Conservation (phyloP, 2,797 vertebrate genomes). For the Ctenochaetus hawaiiensis region DNA sequence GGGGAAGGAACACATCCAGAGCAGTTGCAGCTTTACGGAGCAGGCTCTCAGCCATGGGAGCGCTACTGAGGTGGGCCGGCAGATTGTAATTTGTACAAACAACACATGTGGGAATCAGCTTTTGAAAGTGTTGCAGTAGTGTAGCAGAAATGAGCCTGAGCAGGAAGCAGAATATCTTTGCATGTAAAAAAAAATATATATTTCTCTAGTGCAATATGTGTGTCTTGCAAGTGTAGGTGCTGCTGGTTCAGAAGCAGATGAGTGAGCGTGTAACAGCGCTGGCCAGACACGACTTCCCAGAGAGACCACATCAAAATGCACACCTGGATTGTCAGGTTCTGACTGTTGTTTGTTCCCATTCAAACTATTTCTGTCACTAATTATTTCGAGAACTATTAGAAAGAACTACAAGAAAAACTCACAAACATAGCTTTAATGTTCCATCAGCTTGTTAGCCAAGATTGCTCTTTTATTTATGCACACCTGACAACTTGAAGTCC, state of each 20-base stretch:
- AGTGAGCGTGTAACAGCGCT: constrained; percentile 91
- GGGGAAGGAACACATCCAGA: constrained; percentile 95
- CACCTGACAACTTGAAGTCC: neutral
- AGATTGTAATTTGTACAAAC: constrained; percentile 19
- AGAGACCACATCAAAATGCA: constrained; percentile 93
- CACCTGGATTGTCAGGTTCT: constrained; percentile 91
- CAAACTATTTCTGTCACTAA: neutral
- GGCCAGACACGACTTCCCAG: constrained; percentile 91
- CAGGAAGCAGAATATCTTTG: neutral
- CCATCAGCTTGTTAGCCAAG: neutral
- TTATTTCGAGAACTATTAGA: neutral
- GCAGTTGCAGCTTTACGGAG: constrained; percentile 94
- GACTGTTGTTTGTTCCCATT: neutral
- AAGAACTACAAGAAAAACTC: neutral
- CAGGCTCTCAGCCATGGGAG: constrained; percentile 89
- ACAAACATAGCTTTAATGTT: neutral
- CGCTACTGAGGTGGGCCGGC: constrained; percentile 81
- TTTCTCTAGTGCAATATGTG: neutral
- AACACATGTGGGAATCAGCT: neutral
- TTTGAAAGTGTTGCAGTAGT: neutral
- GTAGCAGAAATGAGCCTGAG: neutral
- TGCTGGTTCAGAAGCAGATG: constrained; percentile 97
- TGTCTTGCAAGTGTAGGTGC: constrained; percentile 79
- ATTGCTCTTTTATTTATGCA: neutral
- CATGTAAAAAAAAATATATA: neutral